Percentiles rank a stretch among this genome's conserved stretches.
These are phyloP conservation scores for Callionymus lyra DNA, from an alignment of 2,113 vertebrate genomes.

Conservation along the genomic window DNA sequence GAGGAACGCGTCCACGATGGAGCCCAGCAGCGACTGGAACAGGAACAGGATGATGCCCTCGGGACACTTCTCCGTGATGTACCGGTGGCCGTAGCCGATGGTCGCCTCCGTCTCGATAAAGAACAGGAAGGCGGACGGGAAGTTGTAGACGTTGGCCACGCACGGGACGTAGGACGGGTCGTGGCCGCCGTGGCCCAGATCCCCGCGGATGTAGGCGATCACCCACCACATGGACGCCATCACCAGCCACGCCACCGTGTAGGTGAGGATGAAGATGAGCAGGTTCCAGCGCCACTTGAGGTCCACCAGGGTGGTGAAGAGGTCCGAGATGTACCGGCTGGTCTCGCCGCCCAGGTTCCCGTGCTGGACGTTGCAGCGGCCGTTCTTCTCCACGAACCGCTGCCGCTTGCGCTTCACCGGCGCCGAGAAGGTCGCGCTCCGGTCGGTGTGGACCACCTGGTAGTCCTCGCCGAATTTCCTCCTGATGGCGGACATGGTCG, in stretches of 20 bases:
- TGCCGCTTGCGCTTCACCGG: constrained; percentile 74
- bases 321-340: constrained; percentile 77
- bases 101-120: constrained; percentile 86
- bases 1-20: constrained; percentile 82
- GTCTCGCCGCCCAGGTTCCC: constrained; percentile 81
- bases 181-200: constrained; percentile 66
- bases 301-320: constrained; percentile 84
- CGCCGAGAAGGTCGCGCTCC: constrained; percentile 50
- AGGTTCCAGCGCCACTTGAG: constrained; percentile 90
- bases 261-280: constrained; percentile 80
- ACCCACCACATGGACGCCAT: constrained; percentile 91
- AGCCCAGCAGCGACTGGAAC: constrained; percentile 81
- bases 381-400: constrained; percentile 84
- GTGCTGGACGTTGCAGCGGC: constrained; percentile 82
- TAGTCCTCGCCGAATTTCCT: constrained; percentile 80
- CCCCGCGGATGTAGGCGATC: constrained; percentile 78
- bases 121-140: constrained; percentile 82
- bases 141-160: constrained; percentile 85
- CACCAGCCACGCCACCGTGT: constrained; percentile 81
- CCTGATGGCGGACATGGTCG: constrained; percentile 37
- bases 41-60: constrained; percentile 83
- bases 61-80: constrained; percentile 81
- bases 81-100: constrained; percentile 79
- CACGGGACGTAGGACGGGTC: constrained; percentile 71
- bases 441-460: constrained; percentile 69